Evolutionary conservation across 2,888 invertebrate genomes (phyloP), one percentile per base, ranked within the genome.

Genomic region (Tethea ocularis): DNA sequence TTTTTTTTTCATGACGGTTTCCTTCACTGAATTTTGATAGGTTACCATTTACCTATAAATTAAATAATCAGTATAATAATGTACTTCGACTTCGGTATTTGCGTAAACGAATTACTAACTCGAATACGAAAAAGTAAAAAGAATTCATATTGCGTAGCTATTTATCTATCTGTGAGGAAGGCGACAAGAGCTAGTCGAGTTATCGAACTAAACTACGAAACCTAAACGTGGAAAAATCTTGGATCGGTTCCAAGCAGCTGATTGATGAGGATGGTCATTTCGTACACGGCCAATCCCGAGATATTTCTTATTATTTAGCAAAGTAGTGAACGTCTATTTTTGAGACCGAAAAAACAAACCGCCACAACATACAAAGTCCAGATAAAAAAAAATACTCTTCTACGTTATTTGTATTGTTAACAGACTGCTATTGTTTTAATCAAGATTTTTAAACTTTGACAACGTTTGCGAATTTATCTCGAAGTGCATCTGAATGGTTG

Each of bases 261-360:
- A 93, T 93, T 92, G 93, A 93, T 93, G 93, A 92, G 93, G 93
- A 92, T 93, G 93, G 93, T 90, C 93, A 93, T 91, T 91, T 92
- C 86, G 92, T 89, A 88, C 91, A 91, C 92, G 91, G 89, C 92
- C 92, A 93, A 93, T 92, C 91, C 84, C 84, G 89, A 88, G 86
- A 88, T 89, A 91, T 91, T 91, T 93, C 92, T 88, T 93, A 92
- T 92, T 93, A 92, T 93, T 93, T 88, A 92, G 92, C 89, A 84
- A 89, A 92, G 86, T 87, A 88, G 91, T 87, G 86, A 88, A 88
- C 86, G 82, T 89, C 92, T 93, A 93, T 93, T 93, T 93, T 77
- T 83, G 90, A 87, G 82, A 88, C 81, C 86, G 85, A 87, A 91
- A 92, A 91, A 92, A 92, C 91, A 91, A 88, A 84, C 80, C 82